phyloP scores from a whole-genome alignment of 1,140 invertebrate genomes.

The Brachionus rotundiformis region DNA sequence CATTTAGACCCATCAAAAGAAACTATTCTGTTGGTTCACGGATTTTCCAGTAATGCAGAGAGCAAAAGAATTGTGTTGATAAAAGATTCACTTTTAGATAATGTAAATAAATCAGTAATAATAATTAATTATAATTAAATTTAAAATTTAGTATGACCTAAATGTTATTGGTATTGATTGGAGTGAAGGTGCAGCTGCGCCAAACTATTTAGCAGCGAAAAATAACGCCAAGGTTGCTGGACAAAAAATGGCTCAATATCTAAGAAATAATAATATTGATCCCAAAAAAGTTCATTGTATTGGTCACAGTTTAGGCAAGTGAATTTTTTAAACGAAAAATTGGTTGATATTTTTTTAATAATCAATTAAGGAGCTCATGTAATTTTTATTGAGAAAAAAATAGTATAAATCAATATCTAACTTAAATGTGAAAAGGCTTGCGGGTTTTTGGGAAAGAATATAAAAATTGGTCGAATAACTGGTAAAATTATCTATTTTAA shows the following conservation, averaged over 20 bases:
- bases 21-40: neutral
- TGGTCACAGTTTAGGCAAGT: constrained; percentile 83
- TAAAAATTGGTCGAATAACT: constrained; percentile 77
- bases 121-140: neutral
- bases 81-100: constrained; percentile 56
- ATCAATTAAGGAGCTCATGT: neutral
- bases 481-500: constrained; percentile 65
- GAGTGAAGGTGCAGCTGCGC: constrained; percentile 17
- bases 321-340: neutral
- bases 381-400: neutral
- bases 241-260: constrained; percentile 75
- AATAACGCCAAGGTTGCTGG: constrained; percentile 76
- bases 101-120: constrained; percentile 6
- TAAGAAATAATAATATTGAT: constrained; percentile 50
- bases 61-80: constrained; percentile 54
- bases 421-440: no score
- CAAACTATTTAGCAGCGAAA: constrained; percentile 71
- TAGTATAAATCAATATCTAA: no score
- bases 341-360: neutral
- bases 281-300: constrained; percentile 71
- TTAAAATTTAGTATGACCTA: neutral
- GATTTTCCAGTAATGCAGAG: neutral
- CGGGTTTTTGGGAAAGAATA: constrained; percentile 82
- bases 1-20: neutral
- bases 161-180: constrained; percentile 37